Evolutionary conservation across 2,113 vertebrate species (phyloP).

Genomic region (Hydropotes inermis): DNA sequence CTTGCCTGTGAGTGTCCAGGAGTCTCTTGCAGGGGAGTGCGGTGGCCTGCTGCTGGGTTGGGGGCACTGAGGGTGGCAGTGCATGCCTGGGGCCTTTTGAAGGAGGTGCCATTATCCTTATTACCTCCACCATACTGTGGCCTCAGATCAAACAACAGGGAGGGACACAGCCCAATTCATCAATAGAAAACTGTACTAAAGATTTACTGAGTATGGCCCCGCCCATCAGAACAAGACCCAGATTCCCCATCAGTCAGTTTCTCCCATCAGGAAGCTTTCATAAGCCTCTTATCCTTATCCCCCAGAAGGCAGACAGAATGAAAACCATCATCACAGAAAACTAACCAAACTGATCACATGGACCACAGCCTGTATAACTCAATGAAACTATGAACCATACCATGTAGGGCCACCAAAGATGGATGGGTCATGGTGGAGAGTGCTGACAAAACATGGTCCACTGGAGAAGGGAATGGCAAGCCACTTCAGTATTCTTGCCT

Average conservation of each 20-base stretch:
- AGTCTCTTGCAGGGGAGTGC: fast-evolving
- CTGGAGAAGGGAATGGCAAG: neutral
- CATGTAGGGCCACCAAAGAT: neutral
- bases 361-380: neutral
- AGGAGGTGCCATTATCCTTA: neutral
- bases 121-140: neutral
- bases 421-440: neutral
- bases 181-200: neutral
- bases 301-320: neutral
- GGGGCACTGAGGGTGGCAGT: neutral
- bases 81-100: neutral
- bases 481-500: neutral
- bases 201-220: neutral
- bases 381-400: neutral
- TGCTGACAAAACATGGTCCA: neutral
- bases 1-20: neutral
- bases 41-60: neutral
- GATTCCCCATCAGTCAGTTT: neutral
- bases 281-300: neutral
- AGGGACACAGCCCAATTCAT: neutral
- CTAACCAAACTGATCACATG: neutral
- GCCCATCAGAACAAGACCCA: neutral
- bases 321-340: neutral
- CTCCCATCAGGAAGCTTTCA: neutral
- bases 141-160: neutral